These are phyloP conservation scores for Tetragonula clypearis DNA, from an alignment of 1,140 invertebrate species.

Conservation along the genomic window DNA sequence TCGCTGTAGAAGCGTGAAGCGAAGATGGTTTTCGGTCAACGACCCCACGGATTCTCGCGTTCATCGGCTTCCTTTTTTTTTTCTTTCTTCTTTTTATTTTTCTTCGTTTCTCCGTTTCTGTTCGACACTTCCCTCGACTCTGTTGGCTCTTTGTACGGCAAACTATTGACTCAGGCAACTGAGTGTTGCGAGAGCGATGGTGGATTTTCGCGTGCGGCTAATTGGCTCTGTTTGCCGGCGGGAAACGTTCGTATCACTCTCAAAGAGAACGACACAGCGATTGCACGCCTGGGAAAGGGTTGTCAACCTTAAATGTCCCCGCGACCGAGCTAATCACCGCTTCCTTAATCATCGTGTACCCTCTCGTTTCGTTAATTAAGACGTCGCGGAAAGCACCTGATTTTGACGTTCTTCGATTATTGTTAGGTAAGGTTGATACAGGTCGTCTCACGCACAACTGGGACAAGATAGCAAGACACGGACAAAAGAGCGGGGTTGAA, in stretches of 20 bases:
- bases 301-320: constrained; percentile 38
- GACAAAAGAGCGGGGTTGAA: no score
- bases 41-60: neutral
- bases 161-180: neutral
- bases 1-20: neutral
- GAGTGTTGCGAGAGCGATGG: neutral
- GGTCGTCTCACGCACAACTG: neutral
- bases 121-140: neutral
- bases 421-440: neutral
- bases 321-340: neutral
- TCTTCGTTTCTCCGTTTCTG: neutral
- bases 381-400: neutral
- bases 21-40: neutral
- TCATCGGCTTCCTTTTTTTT: neutral
- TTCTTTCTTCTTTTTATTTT: no score
- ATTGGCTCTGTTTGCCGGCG: constrained; percentile 52
- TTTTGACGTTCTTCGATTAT: neutral
- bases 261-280: neutral
- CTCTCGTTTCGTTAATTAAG: neutral
- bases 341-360: neutral
- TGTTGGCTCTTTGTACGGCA: neutral
- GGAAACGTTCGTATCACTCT: constrained; percentile 18
- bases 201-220: constrained; percentile 68
- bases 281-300: constrained; percentile 12
- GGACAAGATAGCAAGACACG: no score